Base-by-base conservation (phyloP, 2,113 vertebrate species). In the Astur gentilis region DNA sequence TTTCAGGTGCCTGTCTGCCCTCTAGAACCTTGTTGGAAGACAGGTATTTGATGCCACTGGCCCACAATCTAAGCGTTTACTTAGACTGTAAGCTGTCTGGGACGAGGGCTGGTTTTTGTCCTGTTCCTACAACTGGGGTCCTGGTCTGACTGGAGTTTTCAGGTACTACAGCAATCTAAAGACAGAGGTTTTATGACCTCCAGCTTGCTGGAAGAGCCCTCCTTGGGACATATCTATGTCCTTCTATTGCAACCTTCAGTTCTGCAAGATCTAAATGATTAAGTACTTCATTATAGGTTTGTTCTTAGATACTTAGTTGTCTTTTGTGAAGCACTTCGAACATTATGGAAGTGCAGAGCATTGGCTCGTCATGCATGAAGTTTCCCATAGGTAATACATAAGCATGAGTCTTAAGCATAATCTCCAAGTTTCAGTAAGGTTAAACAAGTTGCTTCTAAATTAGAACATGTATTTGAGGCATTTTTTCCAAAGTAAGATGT, bases 341-440 rank as follows among this genome's bases (percentile, higher is more conserved):
- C 76, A 58, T 58, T 64, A 4, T 42, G 47, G 90, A 96, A 96
- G 95, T 95, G 95, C 90, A 86, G 80, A 93, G 94, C 93, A 60
- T 76, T 64, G 57, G 75, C 77, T 96, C 22, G 10, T 94, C 76
- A 50, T 96, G 85, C 95, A 95, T 97, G 95, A 93, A 93, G 81
- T 95, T 91, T 97, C 95, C 75, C 93, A 73, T 94, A 96, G 85
- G n/a, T 94, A 93, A 87, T 84, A 87, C 87, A 88, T 90, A 95
- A 61, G 94, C 44, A 95, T 98, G 93, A 93, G 73, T 96, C 95
- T 95, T 93, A 50, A 79, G 49, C 73, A 78, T 93, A 88, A 97
- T 97, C 96, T 87, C 91, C 50, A 95, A 85, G 94, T 96, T 96
- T 94, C 90, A 96, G 93, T 96, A 97, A 96, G 65, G 75, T 95